Base-by-base conservation (phyloP, 2,888 invertebrate genomes). In the Odontomyia ornata region DNA sequence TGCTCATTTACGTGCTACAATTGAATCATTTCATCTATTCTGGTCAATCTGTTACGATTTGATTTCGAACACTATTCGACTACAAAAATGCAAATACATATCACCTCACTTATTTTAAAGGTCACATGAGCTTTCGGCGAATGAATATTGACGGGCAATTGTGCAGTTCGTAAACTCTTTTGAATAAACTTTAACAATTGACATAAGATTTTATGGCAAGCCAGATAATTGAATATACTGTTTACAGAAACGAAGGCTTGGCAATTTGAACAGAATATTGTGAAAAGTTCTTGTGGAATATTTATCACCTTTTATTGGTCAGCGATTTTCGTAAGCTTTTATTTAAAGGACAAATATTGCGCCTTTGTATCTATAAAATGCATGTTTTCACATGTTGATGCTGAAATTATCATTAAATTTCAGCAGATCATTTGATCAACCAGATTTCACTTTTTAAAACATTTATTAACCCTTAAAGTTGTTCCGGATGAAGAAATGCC, bases 101-200 rank as follows among this genome's bases (percentile, higher is more conserved):
- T 25, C 69, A 46, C 69, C 69, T 67, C 67, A 43, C 43, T 67
- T 18, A 67, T 21, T 69, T 4, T 1, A 25, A 47, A 46, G 69
- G 69, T 69, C 69, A 69, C 69, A 69, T 69, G 69, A 69, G 3
- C n/a, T 1, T 13, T 0, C 13, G 2, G 11, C 47, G 69, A 46
- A 11, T 52, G 27, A 52, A 28, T 72, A 72, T 72, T 18, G 71
- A 52, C 52, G 27, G 28, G 23, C 71, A 52, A 72, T 72, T 72
- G 52, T 72, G 2, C 28, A 52, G 7, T 28, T 56, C 13, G 36
- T 46, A 69, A n/a, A 46, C 69, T 46, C 9, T 23, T 69, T 18
- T n/a, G 25, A 56, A 72, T 52, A 7, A 56, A 52, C 65, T 72
- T 72, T 52, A 72, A 28, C 71, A 72, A 72, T 72, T 72, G 56